Base-by-base conservation (phyloP, 1,140 invertebrate genomes). In the Zophobas morio region DNA sequence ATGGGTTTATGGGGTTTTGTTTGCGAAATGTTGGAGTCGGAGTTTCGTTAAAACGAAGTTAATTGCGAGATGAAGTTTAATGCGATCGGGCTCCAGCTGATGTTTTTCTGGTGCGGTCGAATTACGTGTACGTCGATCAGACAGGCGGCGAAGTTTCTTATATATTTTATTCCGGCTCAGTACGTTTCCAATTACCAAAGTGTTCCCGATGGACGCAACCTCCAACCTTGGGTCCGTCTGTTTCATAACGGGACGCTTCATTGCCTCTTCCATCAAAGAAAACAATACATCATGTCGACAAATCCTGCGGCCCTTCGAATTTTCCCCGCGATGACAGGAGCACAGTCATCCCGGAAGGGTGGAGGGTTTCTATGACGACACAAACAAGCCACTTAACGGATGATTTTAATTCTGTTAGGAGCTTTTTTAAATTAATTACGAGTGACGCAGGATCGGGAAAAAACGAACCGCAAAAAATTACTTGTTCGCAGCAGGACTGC, bases 131-230 rank as follows among this genome's bases (percentile, higher is more conserved):
- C 79, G 47, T 73, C 77, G 79, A 81, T 78, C 79, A 78, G 78
- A 81, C 79, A 81, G 78, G 77, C 81, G 81, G 75, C 78, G 77
- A 79, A 83, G 80, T 82, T 82, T 83, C 82, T 82, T 83, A 82
- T 83, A 82, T 83, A 82, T 82, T 83, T 82, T 82, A 82, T 83
- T 82, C 81, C 82, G 80, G 78, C 77, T 82, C 82, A 80, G 81
- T 76, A 82, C 81, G 79, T 81, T 83, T 83, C 82, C 82, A 83
- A 83, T 83, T 83, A 83, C 81, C 72, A 80, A 83, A 82, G 81
- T 83, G 81, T 83, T 80, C 80, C 76, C 75, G 79, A 77, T 75
- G 73, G 73, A 71, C 72, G 37, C 40, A 42, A 71, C 75, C 71
- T 75, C 37, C 40, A 72, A 77, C 75, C 78, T 71, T 39, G 49